Base-by-base conservation (phyloP, 2,113 vertebrate species). In the Struthio camelus region DNA sequence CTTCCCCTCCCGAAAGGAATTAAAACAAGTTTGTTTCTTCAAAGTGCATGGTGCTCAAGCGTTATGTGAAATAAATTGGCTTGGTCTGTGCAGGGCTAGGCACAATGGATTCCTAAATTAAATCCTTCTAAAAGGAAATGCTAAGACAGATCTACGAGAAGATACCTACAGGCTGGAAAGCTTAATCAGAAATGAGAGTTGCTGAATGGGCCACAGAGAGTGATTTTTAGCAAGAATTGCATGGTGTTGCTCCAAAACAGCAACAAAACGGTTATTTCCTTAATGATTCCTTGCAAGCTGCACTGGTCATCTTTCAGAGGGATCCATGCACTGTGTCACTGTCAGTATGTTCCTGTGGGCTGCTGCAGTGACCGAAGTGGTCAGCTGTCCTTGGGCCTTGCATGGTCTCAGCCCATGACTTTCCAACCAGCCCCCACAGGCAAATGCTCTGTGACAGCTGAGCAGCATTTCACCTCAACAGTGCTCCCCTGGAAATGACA, bases 31-130 rank as follows among this genome's bases (percentile, higher is more conserved):
- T 59, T 53, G 54, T 36, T 87, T 70, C 67, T 59, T 38, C 54
- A 6, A 87, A 46, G 13, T 25, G n/a, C 64, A 13, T 28, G 8
- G 40, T 11, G 64, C 32, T 53, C 61, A 94, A 48, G 56, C 61
- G 81, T 92, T 90, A 76, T 28, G 61, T 75, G 85, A 97, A 96
- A 97, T 96, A 93, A 94, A 97, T 88, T 69, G 64, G 50, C 65
- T 96, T 67, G 82, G 28, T 56, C 72, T 90, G 54, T 40, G 51
- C 72, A 59, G 62, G 69, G 48, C 79, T 61, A 73, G 38, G 46
- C 54, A 94, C 87, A 83, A 95, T 67, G 65, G 61, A 40, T 65
- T 96, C 81, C 95, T 96, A 96, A 93, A 95, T 94, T 94, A 93
- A 96, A 72, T 53, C 61, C 36, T 85, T 93, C 88, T 69, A 79